Percentiles rank a stretch among this genome's conserved stretches.
phyloP scores from a whole-genome alignment of 2,113 vertebrate genomes.

The Pterocles gutturalis region DNA sequence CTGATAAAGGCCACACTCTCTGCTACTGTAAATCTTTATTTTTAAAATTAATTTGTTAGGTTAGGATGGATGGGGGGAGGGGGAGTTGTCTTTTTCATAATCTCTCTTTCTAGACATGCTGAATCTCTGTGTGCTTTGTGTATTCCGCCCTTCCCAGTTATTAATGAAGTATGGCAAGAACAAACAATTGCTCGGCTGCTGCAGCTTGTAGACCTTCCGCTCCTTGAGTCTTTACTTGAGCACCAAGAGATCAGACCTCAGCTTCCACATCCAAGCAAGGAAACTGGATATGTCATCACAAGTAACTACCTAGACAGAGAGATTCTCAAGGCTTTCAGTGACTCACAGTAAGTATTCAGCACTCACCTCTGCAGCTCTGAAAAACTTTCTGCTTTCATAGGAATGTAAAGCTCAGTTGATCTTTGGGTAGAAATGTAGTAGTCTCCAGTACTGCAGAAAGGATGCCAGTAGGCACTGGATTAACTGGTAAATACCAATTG shows the following conservation, averaged over 20 bases:
- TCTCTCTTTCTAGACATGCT: neutral
- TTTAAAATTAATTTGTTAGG: neutral
- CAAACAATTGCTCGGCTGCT: conserved; percentile 91
- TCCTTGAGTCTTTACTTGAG: conserved; percentile 89
- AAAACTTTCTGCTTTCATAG: neutral
- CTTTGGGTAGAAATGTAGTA: neutral
- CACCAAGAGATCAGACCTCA: conserved; percentile 72
- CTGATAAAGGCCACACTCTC: neutral
- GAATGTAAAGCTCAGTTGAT: neutral
- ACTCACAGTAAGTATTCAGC: conserved; percentile 87
- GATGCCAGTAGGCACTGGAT: neutral
- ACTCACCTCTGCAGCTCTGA: neutral
- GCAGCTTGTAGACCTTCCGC: conserved; percentile 93
- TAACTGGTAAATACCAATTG: neutral
- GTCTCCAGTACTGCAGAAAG: neutral
- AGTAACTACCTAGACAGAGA: conserved; percentile 92
- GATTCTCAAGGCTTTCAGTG: conserved; percentile 95
- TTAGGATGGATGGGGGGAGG: neutral
- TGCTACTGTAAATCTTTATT: neutral
- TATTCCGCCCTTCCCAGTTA: conserved; percentile 75
- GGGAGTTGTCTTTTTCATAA: neutral
- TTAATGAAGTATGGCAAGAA: conserved; percentile 94
- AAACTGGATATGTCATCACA: conserved; percentile 79
- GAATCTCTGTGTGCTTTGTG: neutral
- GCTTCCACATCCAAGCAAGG: conserved; percentile 75